Percentiles rank a stretch among this genome's conserved stretches.
phyloP scores from a whole-genome alignment of 2,113 vertebrate genomes.

The Lycaon pictus region DNA sequence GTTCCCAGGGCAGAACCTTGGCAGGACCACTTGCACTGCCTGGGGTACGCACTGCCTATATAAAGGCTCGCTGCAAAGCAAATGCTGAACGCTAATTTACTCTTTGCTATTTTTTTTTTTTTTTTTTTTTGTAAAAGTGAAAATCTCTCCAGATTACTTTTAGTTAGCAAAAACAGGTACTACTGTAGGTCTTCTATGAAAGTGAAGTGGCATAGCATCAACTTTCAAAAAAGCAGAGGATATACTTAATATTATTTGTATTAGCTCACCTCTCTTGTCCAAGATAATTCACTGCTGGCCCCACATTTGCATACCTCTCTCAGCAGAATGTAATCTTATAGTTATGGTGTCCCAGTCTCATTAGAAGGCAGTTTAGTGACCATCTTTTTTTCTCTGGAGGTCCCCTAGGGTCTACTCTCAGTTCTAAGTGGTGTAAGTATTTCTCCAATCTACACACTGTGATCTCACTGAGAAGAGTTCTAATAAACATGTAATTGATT shows the following conservation, averaged over 20 bases:
- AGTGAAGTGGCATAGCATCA: neutral
- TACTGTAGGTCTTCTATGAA: neutral
- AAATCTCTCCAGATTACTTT: neutral
- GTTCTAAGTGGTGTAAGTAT: neutral
- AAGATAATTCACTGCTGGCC: neutral
- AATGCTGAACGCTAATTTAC: neutral
- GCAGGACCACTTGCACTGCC: too few relatives aligned
- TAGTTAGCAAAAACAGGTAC: neutral
- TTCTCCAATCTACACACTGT: neutral
- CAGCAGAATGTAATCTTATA: neutral
- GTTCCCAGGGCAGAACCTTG: neutral
- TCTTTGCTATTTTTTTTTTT: neutral
- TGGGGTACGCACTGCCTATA: too few relatives aligned
- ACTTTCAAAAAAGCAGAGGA: neutral
- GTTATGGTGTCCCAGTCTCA: neutral
- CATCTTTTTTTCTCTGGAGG: neutral
- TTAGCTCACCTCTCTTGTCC: neutral
- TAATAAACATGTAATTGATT: slow-evolving; percentile 3
- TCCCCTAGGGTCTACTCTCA: neutral
- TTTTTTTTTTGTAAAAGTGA: neutral
- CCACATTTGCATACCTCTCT: neutral
- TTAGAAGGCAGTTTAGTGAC: neutral
- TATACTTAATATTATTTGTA: neutral
- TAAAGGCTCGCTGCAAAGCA: neutral
- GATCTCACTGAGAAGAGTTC: neutral